Evolutionary conservation across 2,113 vertebrate species (phyloP), one percentile per base, ranked within the genome.

Genomic region (Paratilapia polleni): DNA sequence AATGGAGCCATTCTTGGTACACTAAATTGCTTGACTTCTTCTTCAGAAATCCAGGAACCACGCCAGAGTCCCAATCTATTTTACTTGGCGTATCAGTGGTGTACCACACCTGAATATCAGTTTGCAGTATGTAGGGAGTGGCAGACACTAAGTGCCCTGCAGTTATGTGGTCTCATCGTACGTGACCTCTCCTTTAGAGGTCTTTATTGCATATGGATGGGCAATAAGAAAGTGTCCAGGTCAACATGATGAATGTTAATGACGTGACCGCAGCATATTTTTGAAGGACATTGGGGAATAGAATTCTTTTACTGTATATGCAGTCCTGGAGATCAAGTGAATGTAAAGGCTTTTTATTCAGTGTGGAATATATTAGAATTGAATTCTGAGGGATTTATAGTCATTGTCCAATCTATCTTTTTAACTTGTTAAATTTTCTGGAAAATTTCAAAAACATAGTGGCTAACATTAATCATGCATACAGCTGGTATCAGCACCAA

Each of bases 141-240:
- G 64, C 66, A 62, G 82, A 78, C 15, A 74, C 66, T 73, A 83
- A 89, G 78, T 79, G 83, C 59, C 89, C 84, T 73, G 85, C 85
- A 82, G 84, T 88, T 81, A 86, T 74, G 77, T 61, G 81, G 81
- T 80, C 80, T 90, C 78, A 73, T 90, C 76, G 82, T 76, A 36
- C 1, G 58, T 49, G 87, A 91, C 92, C 92, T 90, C 91, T 87
- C 80, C 78, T 74, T 61, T 70, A 24, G 54, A 70, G 80, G 79
- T 77, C 85, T 89, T 82, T 73, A 82, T 78, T 92, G 87, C 88
- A 91, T 93, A 90, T 90, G 86, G 86, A 93, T 88, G 73, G 79
- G 41, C 49, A 90, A 87, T 91, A 89, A 58, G 64, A 87, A 78
- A 84, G 82, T 75, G 82, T 87, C 83, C 84, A 60, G 88, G 87